These are phyloP conservation scores for Zaprionus capensis DNA, from an alignment of 1,140 invertebrate genomes.

Conservation along the genomic window DNA sequence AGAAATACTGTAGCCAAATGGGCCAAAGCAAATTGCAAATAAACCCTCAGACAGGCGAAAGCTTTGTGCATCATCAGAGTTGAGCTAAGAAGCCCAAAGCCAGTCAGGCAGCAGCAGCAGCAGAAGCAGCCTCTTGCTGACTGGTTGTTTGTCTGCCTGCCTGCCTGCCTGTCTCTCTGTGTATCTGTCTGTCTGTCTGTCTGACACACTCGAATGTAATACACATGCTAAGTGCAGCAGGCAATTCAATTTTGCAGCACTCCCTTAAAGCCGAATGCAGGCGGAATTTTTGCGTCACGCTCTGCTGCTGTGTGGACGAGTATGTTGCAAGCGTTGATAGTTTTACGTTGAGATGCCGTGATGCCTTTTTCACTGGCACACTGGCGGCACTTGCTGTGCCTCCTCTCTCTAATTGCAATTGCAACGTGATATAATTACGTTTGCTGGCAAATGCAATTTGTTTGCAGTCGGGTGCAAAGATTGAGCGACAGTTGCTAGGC, in stretches of 20 bases:
- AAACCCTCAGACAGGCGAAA: conserved; percentile 39
- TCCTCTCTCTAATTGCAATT: conserved; percentile 65
- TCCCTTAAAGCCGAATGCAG: conserved; percentile 14
- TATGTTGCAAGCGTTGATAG: conserved; percentile 8
- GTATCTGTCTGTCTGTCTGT: conserved; percentile 1
- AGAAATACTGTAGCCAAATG: conserved; percentile 18
- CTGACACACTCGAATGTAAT: conserved; percentile 23
- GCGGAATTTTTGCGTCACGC: neutral
- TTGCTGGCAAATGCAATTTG: conserved; percentile 68
- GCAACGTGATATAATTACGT: conserved; percentile 76
- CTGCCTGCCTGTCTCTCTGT: neutral
- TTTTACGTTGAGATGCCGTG: conserved; percentile 7
- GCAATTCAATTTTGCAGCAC: conserved; percentile 66
- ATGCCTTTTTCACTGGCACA: conserved; percentile 1
- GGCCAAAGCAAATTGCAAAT: conserved; percentile 45
- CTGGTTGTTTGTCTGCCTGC: neutral
- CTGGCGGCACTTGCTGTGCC: neutral
- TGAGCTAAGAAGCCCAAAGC: conserved; percentile 32
- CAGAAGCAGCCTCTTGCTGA: neutral
- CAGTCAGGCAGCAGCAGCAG: neutral
- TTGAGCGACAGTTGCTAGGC: conserved; percentile 26
- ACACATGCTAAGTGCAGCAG: conserved; percentile 69
- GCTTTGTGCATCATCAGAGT: conserved; percentile 40
- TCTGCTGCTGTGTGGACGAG: neutral
- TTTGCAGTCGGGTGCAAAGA: conserved; percentile 60